phyloP scores from a whole-genome alignment of 2,113 vertebrate genomes.

The Salvator merianae region DNA sequence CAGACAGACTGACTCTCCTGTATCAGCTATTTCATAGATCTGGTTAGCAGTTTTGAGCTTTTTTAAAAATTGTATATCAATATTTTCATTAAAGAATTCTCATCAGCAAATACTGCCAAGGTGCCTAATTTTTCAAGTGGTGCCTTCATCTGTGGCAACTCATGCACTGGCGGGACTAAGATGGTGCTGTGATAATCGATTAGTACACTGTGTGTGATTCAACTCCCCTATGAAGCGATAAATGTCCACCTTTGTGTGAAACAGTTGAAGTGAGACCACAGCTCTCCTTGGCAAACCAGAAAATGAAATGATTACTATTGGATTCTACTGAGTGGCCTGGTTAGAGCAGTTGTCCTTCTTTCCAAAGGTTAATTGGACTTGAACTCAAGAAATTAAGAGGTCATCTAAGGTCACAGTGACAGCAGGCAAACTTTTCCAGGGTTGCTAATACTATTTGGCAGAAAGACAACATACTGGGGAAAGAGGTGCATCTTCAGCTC shows the following conservation, averaged over 20 bases:
- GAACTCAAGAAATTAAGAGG: slow-evolving; percentile 98
- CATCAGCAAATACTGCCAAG: slow-evolving; percentile 64
- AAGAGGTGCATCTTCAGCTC: slow-evolving; percentile 64
- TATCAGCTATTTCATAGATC: slow-evolving; percentile 14
- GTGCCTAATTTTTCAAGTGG: slow-evolving; percentile 58
- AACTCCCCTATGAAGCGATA: slow-evolving; percentile 82
- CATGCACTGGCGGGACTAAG: slow-evolving; percentile 55
- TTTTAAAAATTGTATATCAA: slow-evolving; percentile 48
- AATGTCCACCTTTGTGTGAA: slow-evolving; percentile 89
- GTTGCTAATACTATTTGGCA: slow-evolving; percentile 91
- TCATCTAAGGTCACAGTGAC: slow-evolving; percentile 91
- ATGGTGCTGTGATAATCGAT: slow-evolving; percentile 68
- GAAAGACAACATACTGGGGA: slow-evolving; percentile 74
- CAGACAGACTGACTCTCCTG: slow-evolving; percentile 42
- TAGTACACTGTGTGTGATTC: slow-evolving; percentile 69
- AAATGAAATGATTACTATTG: slow-evolving; percentile 95
- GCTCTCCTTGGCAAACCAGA: slow-evolving; percentile 92
- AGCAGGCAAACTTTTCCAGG: slow-evolving; percentile 90
- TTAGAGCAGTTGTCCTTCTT: slow-evolving; percentile 86
- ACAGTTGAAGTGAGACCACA: slow-evolving; percentile 84
- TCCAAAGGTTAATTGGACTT: slow-evolving; percentile 98
- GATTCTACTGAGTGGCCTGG: slow-evolving; percentile 90
- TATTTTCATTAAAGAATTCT: slow-evolving; percentile 54
- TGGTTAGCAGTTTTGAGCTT: slow-evolving; percentile 31
- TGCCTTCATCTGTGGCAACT: slow-evolving; percentile 53